Evolutionary conservation across 2,888 invertebrate genomes (phyloP), one percentile per base, ranked within the genome.

Genomic region (Diarsia brunnea): DNA sequence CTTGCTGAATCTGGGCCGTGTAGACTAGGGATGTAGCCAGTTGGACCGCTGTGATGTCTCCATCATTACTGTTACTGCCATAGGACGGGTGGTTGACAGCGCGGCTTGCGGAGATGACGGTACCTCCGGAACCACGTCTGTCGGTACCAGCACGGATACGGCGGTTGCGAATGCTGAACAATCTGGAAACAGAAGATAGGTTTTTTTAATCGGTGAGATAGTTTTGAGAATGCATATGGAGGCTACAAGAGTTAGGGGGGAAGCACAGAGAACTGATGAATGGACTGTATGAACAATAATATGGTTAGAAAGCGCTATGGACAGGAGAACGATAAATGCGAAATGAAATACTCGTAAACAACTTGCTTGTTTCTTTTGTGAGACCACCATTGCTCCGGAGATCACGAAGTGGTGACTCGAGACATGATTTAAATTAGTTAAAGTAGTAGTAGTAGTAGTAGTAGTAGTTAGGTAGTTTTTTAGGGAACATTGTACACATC

Each of bases 141-240:
- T 87, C 87, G 51, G 90, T 63, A 0, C 92, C 92, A 11, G 91
- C 91, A 11, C 92, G 85, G 73, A 92, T 86, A 45, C 90, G 92
- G 19, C 90, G 89, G 74, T 60, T 75, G 5, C n/a, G 2, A 4
- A 74, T 21, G 1, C 7, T 16, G 72, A 82, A 87, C 0, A 84
- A 61, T 55, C 86, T 86, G 79, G 7, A 65, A 74, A 72, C 27
- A 1, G 4, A 24, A 67, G 19, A 0, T 7, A 3, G 1, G n/a
- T n/a, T 38, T n/a, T 60, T n/a, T 63, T 43, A 10, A 16, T 43
- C 10, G 19, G 11, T 19, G 10, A 4, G 2, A 24, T 2, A 27
- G 8, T 58, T 58, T 24, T 58, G 24, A 14, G 24, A 16, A 24
- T 7, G 14, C 55, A 24, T 55, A 14, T 55, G 24, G 14, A 55